Evolutionary conservation across 2,888 invertebrate genomes (phyloP), one percentile per base, ranked within the genome.

Genomic region (Poecilus cupreus): DNA sequence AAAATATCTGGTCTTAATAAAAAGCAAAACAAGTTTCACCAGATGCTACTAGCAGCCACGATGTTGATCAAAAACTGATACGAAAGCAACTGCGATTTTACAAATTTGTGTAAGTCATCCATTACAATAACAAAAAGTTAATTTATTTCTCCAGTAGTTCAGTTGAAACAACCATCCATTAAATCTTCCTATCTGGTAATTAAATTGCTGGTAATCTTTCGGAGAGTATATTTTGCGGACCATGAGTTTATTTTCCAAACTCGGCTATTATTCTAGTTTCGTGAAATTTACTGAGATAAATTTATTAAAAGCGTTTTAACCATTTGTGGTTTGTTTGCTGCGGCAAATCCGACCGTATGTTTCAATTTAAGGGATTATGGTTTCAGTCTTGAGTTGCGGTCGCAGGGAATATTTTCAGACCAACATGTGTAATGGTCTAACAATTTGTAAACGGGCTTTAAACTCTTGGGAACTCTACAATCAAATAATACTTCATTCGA

Each of bases 251-350:
- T 43, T 43, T 43, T 2, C 43, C 43, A 43, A 43, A 20, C 51
- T 60, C 5, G 68, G 32, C 68, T 68, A 43, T 43, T 68, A 68
- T 68, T 39, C 26, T 60, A 60, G 60, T 60, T 60, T 26, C 24
- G 26, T 13, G 26, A 60, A 60, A 60, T 60, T 60, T 68, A 39
- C 20, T 39, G 39, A 68, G 39, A 68, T 68, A 68, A 39, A 39
- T 68, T 68, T 68, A 68, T 68, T 68, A 39, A 68, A 68, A 68
- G 39, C 39, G 37, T 68, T 68, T 60, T 68, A 68, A 68, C 37
- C 39, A 39, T 68, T 54, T 18, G 68, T n/a, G 39, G 68, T 68
- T 1, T 68, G 32, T 64, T 64, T 32, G 64, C 26, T 16, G 26
- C 18, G 16, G 64, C 32, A 32, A 64, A 64, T 32, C 64, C 64